These are phyloP conservation scores for Drosophila limbata DNA, from an alignment of 2,888 invertebrate genomes.

Conservation along the genomic window DNA sequence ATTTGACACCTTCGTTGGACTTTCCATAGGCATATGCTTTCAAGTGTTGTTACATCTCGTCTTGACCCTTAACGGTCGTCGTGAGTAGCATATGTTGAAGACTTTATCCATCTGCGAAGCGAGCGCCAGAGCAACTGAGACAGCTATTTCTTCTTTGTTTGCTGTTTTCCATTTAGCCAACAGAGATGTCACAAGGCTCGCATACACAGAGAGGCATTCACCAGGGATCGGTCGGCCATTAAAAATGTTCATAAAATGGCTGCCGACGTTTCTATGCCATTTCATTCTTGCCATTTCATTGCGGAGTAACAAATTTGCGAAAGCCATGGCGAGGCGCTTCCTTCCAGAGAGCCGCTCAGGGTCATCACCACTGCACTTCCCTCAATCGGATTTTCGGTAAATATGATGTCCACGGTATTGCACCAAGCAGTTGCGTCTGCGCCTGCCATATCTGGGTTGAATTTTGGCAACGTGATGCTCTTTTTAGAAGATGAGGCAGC, in stretches of 20 bases:
- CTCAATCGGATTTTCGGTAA: conserved; percentile 20
- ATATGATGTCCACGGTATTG: conserved; percentile 20
- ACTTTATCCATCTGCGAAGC: neutral
- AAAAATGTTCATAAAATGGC: conserved; percentile 17
- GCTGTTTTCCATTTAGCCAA: conserved; percentile 5
- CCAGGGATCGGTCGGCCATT: conserved; percentile 2
- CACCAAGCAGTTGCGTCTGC: conserved; percentile 17
- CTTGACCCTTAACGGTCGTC: neutral
- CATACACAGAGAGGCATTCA: conserved; percentile 11
- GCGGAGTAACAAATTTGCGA: conserved; percentile 33
- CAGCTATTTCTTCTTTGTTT: conserved; percentile 11
- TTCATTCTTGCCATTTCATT: conserved; percentile 28
- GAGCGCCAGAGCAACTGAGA: conserved; percentile 10
- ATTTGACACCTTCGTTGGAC: too few species aligned
- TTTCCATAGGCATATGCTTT: neutral
- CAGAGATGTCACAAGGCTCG: conserved; percentile 12
- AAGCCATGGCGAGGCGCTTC: conserved; percentile 36
- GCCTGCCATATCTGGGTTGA: conserved; percentile 5
- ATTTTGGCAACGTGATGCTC: conserved; percentile 19
- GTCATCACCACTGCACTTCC: conserved; percentile 36
- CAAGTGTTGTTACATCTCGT: conserved; percentile 4
- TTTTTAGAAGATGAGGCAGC: conserved; percentile 4
- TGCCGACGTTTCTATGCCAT: conserved; percentile 18
- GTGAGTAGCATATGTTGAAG: conserved; percentile 3
- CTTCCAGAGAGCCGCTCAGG: conserved; percentile 31